Conservation (phyloP, 2,113 vertebrate genomes). For the Pygoscelis antarcticus region DNA sequence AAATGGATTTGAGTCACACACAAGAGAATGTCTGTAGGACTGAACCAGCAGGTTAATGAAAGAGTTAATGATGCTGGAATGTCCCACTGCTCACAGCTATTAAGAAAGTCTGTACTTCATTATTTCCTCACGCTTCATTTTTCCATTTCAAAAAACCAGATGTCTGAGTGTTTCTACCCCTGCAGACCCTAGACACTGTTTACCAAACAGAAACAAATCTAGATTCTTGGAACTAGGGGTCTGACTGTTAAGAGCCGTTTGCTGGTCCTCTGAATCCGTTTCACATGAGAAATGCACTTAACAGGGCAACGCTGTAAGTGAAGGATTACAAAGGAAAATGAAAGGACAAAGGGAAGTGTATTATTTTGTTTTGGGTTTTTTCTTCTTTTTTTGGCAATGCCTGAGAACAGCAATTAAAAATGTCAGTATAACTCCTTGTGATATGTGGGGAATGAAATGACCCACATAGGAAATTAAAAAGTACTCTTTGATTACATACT, state of each 20-base stretch:
- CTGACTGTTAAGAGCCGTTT: background rate
- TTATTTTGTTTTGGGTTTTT: background rate
- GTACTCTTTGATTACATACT: background rate
- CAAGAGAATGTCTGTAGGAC: background rate
- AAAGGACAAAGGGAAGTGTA: background rate
- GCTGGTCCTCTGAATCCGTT: background rate
- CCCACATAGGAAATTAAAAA: background rate
- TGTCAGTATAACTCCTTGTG: background rate
- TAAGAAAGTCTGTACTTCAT: conserved; percentile 55
- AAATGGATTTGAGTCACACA: background rate
- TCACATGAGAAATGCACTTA: conserved; percentile 32
- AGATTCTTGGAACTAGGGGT: conserved; percentile 21
- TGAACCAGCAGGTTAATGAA: background rate
- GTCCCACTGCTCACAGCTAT: conserved; percentile 36
- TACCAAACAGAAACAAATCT: conserved; percentile 68
- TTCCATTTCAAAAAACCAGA: conserved; percentile 71
- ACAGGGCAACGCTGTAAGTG: background rate
- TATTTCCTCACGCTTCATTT: conserved; percentile 65
- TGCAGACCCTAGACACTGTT: conserved; percentile 62
- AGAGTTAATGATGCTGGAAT: conserved; percentile 15
- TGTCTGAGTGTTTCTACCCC: conserved; percentile 45
- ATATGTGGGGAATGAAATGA: background rate
- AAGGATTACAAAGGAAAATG: background rate
- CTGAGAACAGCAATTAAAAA: background rate
- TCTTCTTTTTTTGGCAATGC: background rate